Evolutionary conservation across 2,888 invertebrate genomes (phyloP).

Genomic region (Archips xylosteana): DNA sequence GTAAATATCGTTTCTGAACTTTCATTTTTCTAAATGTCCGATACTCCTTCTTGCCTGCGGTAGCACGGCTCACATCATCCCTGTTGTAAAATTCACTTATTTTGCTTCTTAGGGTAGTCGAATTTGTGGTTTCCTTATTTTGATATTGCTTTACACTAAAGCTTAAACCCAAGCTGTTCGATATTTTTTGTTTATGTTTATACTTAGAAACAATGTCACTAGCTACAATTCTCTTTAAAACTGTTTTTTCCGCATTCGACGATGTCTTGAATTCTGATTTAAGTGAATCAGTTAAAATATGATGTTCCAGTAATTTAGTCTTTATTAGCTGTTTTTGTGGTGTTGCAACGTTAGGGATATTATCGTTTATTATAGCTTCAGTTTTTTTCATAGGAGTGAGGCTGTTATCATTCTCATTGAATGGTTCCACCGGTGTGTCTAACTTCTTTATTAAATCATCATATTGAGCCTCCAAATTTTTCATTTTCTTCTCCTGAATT

Average conservation of each 20-base stretch:
- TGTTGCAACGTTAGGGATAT: background rate
- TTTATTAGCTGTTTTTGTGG: background rate
- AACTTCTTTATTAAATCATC: background rate
- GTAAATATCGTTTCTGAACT: background rate
- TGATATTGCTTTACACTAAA: background rate
- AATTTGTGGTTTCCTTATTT: background rate
- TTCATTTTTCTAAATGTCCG: background rate
- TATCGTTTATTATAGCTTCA: background rate
- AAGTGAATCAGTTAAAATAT: background rate
- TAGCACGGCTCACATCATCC: background rate
- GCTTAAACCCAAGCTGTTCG: background rate
- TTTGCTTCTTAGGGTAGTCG: background rate
- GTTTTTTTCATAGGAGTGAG: background rate
- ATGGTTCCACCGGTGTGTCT: background rate
- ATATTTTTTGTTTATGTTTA: background rate
- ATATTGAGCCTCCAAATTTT: background rate
- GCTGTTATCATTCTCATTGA: background rate
- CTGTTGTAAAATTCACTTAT: background rate
- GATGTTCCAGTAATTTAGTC: background rate
- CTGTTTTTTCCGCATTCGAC: background rate
- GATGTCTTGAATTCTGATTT: background rate
- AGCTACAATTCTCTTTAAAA: background rate
- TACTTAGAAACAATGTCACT: conserved; percentile 2
- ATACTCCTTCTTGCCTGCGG: conserved; percentile 10
- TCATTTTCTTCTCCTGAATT: background rate